Evolutionary conservation across 2,888 invertebrate genomes (phyloP), one percentile per base, ranked within the genome.

Genomic region (Eristalis intricaria): DNA sequence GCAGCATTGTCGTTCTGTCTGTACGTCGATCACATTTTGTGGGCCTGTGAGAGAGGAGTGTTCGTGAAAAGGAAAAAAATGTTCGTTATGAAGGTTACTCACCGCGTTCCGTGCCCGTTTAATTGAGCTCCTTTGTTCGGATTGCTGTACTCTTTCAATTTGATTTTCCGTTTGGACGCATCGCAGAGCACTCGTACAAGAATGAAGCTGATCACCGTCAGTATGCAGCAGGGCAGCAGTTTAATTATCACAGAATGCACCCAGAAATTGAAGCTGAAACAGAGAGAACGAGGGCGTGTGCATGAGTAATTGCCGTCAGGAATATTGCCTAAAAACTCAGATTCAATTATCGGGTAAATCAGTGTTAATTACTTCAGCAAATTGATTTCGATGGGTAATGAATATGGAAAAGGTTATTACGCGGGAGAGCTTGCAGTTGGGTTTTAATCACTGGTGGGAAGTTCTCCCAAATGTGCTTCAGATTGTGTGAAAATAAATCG

Each of bases 1-100:
- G 93, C 96, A 98, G 97, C 91, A 96, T 96, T 0, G 98, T 98
- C 0, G 98, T 98, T 84, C 98, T 95, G 91, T 98, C 97, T 0
- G 97, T 96, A 84, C 97, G 94, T 80, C 95, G 95, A 90, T 97
- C 97, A 43, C 95, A 94, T 90, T 95, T 96, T 1, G 91, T 90
- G 19, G 84, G 90, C 73, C 92, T 92, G 23, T n/a, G 32, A 8
- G 15, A 68, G 13, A 40, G 19, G 50, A n/a, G 66, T 1, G 8
- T 43, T 11, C 38, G 40, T 29, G 23, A 40, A 58, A 22, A 38
- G 7, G n/a, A n/a, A 50, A 71, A 50, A 58, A 13, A 22, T 29
- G n/a, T 11, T 11, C 10, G 4, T 8, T n/a, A 4, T 60, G 22
- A 50, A 15, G 23, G 4, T 4, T 43, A 71, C 79, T 78, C 80